Percentiles rank a stretch among this genome's conserved stretches.
These are phyloP conservation scores for Phania funesta DNA, from an alignment of 2,888 invertebrate genomes.

Conservation along the genomic window DNA sequence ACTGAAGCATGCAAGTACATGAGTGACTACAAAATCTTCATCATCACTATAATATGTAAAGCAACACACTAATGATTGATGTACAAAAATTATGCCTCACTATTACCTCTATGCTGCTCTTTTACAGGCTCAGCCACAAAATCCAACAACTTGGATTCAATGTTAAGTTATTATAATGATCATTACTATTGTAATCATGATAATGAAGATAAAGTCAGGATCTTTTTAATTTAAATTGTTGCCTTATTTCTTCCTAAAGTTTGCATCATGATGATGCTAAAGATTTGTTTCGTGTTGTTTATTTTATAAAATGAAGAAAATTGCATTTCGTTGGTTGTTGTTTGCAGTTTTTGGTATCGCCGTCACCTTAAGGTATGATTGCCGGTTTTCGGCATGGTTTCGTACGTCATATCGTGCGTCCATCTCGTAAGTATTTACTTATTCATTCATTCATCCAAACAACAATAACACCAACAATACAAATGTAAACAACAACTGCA, in stretches of 20 bases:
- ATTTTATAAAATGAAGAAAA: background rate
- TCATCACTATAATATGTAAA: slow-evolving; percentile 11
- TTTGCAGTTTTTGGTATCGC: slow-evolving; percentile 42
- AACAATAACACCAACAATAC: background rate
- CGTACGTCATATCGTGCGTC: slow-evolving; percentile 54
- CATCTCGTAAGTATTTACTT: slow-evolving; percentile 42
- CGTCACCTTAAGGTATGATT: slow-evolving; percentile 46
- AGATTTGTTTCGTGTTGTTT: slow-evolving; percentile 39
- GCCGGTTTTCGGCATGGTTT: background rate
- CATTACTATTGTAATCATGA: slow-evolving; percentile 3
- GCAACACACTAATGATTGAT: slow-evolving; percentile 48
- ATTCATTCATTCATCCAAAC: slow-evolving; percentile 50
- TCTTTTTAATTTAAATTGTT: slow-evolving; percentile 16
- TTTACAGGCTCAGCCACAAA: background rate
- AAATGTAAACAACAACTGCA: slow-evolving; percentile 21
- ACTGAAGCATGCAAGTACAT: background rate
- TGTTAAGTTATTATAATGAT: slow-evolving; percentile 15
- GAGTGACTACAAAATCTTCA: slow-evolving; percentile 13
- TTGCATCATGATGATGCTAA: slow-evolving; percentile 35
- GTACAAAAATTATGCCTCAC: slow-evolving; percentile 52
- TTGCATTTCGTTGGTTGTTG: background rate
- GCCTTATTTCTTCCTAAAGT: background rate
- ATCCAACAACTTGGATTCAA: background rate
- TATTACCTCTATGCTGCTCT: background rate
- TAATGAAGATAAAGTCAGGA: slow-evolving; percentile 55